These are phyloP conservation scores for Piaya cayana DNA, from an alignment of 2,113 vertebrate species.

Conservation along the genomic window DNA sequence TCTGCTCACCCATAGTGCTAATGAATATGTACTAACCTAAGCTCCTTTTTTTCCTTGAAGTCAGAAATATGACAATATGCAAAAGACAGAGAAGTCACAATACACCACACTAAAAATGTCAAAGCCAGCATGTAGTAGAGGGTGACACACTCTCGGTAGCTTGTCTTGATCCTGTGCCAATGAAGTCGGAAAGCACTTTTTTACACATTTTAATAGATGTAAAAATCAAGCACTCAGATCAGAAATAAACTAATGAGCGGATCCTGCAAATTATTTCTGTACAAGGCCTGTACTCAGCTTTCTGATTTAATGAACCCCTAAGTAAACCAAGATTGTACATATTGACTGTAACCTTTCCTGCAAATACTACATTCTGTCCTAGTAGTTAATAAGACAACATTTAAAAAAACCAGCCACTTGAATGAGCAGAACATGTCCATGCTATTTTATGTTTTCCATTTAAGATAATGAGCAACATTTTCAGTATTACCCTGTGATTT, in stretches of 20 bases:
- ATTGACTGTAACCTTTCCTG: neutral
- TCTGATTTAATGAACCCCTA: neutral
- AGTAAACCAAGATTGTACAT: neutral
- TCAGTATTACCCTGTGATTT: neutral
- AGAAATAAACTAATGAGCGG: neutral
- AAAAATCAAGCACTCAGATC: neutral
- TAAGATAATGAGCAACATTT: neutral
- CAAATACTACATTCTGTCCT: neutral
- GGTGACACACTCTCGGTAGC: neutral
- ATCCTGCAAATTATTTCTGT: neutral
- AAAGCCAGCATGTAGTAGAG: neutral
- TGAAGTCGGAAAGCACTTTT: neutral
- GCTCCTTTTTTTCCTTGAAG: neutral
- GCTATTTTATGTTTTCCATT: neutral
- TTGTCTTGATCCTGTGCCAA: neutral
- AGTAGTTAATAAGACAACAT: neutral
- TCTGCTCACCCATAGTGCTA: neutral
- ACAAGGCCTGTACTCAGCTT: neutral
- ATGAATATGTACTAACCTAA: neutral
- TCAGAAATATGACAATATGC: neutral
- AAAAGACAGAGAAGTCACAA: neutral
- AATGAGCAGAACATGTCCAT: neutral
- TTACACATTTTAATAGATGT: neutral
- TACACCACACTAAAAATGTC: neutral
- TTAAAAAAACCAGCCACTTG: fast-evolving